Evolutionary conservation across 92 coral and sea anemone species (phyloP).

Genomic region (Umimayanthus chanpuru): DNA sequence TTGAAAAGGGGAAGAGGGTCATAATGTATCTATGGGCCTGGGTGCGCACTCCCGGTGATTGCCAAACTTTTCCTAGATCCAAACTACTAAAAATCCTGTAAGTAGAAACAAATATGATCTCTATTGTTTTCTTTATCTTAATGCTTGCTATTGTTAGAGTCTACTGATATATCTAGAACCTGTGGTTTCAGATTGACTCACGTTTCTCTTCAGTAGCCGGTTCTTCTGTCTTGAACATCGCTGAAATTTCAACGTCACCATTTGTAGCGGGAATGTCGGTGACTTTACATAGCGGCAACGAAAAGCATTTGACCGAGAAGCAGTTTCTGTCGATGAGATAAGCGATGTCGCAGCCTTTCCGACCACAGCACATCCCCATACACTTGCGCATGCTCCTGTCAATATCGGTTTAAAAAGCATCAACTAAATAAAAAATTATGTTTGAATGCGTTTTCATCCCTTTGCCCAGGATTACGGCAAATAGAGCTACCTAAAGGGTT

Average conservation of each 20-base stretch:
- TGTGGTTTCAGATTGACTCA: conserved; percentile 41
- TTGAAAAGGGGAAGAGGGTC: no score
- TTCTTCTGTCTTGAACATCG: conserved; percentile 69
- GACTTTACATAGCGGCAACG: conserved; percentile 76
- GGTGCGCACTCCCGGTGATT: no score
- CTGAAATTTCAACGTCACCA: conserved; percentile 86
- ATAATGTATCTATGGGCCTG: no score
- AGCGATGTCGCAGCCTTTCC: conserved; percentile 86
- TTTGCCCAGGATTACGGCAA: no score
- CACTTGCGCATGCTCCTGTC: conserved; percentile 80
- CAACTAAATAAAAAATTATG: not conserved
- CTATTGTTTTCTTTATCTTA: no score
- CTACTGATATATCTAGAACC: not conserved
- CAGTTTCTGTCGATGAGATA: conserved; percentile 94
- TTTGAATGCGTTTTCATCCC: not conserved
- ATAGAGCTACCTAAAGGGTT: no score
- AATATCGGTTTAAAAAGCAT: not conserved
- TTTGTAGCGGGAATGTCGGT: conserved; percentile 72
- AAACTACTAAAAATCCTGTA: no score
- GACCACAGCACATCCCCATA: conserved; percentile 87
- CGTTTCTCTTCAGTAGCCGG: conserved; percentile 58
- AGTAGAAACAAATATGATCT: no score
- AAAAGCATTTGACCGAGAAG: conserved; percentile 83
- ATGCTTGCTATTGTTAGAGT: no score
- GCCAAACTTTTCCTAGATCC: no score